phyloP scores from a whole-genome alignment of 2,113 vertebrate species.

The Callorhinus ursinus region DNA sequence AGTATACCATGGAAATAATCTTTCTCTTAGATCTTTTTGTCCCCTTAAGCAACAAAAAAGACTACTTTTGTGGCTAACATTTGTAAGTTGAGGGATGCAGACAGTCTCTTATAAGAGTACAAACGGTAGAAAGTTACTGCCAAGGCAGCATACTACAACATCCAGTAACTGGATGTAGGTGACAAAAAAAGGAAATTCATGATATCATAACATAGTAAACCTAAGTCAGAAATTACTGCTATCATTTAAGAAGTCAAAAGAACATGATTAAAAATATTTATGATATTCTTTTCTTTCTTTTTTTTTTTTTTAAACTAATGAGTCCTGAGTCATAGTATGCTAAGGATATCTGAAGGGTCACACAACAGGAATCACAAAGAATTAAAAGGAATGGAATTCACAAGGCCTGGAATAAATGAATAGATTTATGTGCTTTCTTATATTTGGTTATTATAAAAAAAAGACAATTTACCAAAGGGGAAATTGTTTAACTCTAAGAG shows the following conservation, averaged over 20 bases:
- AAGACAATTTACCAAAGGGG: background rate
- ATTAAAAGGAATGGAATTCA: slow-evolving; percentile 16
- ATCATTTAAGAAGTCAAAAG: slow-evolving; percentile 30
- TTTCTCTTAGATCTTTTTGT: background rate
- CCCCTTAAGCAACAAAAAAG: slow-evolving; percentile 14
- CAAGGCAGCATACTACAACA: background rate
- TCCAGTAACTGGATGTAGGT: background rate
- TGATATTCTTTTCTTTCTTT: background rate
- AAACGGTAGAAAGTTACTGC: background rate
- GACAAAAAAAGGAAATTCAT: background rate
- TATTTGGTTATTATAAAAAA: background rate
- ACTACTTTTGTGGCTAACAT: background rate
- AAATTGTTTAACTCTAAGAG: background rate
- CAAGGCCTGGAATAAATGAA: background rate
- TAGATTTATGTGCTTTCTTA: background rate
- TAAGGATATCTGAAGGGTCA: background rate
- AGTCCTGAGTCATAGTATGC: background rate
- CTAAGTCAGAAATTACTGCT: background rate
- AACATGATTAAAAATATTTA: background rate
- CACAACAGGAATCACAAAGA: background rate
- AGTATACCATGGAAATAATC: slow-evolving; percentile 7
- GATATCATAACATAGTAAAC: slow-evolving; percentile 2
- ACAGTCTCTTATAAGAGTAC: background rate
- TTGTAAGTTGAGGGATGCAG: background rate
- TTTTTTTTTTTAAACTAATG: background rate